phyloP scores from a whole-genome alignment of 2,113 vertebrate genomes.

The Coptodon rendalli region DNA sequence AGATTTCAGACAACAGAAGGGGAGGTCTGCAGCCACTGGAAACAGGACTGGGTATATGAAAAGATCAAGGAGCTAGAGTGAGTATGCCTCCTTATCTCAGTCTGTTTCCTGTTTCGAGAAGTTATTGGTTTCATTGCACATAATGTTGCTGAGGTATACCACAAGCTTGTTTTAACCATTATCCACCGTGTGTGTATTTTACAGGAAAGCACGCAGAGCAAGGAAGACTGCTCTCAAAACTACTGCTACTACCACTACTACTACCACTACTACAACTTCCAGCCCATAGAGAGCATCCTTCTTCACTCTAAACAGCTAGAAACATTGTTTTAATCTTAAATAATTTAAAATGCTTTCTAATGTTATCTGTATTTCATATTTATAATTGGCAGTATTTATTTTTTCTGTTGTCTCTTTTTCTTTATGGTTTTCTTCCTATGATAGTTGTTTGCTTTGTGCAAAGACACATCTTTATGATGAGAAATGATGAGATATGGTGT shows the following conservation, averaged over 20 bases:
- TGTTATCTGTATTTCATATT: conserved; percentile 51
- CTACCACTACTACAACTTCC: not conserved
- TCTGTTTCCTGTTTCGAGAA: not conserved
- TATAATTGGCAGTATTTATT: conserved; percentile 36
- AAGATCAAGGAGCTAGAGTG: conserved; percentile 49
- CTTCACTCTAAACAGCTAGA: not conserved
- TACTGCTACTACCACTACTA: not conserved
- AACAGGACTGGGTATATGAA: conserved; percentile 34
- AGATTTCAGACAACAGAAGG: conserved; percentile 51
- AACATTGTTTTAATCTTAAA: not conserved
- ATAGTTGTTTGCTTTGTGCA: not conserved
- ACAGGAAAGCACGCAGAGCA: conserved; percentile 11
- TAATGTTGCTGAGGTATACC: not conserved
- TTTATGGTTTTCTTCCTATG: not conserved
- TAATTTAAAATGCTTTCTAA: conserved; percentile 14
- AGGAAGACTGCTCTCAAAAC: not conserved
- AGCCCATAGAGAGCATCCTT: not conserved
- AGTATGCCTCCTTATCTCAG: conserved; percentile 1
- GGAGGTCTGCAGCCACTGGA: conserved; percentile 53
- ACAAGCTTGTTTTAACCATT: not conserved
- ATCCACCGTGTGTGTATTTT: not conserved
- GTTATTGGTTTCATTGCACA: not conserved
- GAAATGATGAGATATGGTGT: not conserved
- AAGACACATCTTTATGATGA: not conserved
- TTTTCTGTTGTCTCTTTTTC: not conserved